Evolutionary conservation across 2,797 vertebrate species (phyloP).

Genomic region (Mormyrus proboscirostris): DNA sequence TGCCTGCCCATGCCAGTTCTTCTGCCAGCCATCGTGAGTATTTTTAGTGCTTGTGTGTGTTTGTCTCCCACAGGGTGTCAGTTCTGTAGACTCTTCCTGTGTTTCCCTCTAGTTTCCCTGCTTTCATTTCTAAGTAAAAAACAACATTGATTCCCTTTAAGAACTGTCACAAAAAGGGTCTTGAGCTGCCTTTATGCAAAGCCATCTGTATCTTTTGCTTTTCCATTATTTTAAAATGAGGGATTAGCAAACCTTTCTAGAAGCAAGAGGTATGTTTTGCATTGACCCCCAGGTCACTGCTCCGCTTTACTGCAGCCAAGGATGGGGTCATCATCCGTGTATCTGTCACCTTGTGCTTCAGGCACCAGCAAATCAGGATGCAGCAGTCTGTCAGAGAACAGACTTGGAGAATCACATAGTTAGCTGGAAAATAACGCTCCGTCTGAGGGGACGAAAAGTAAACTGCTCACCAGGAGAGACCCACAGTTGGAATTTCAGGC

Average conservation of each 20-base stretch:
- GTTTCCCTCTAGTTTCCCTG: background rate
- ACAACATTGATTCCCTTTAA: background rate
- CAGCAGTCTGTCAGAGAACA: slow-evolving; percentile 4
- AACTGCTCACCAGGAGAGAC: background rate
- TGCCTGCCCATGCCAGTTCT: background rate
- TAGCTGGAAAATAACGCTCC: background rate
- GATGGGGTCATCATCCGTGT: slow-evolving; percentile 29
- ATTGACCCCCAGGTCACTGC: background rate
- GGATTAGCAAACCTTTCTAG: background rate
- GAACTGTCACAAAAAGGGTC: background rate
- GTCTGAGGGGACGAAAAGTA: background rate
- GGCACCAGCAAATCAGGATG: slow-evolving; percentile 43
- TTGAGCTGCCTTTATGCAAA: background rate
- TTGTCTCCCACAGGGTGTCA: background rate
- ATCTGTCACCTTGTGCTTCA: background rate
- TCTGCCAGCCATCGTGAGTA: background rate
- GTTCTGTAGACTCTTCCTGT: background rate
- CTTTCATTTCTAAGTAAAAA: background rate
- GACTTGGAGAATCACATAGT: background rate
- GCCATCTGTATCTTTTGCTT: background rate
- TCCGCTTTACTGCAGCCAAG: slow-evolving; percentile 35
- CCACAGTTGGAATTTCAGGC: background rate
- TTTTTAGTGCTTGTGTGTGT: background rate
- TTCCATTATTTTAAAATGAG: background rate
- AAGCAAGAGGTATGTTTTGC: background rate